Evolutionary conservation across 2,888 invertebrate genomes (phyloP).

Genomic region (Molorchus minor): DNA sequence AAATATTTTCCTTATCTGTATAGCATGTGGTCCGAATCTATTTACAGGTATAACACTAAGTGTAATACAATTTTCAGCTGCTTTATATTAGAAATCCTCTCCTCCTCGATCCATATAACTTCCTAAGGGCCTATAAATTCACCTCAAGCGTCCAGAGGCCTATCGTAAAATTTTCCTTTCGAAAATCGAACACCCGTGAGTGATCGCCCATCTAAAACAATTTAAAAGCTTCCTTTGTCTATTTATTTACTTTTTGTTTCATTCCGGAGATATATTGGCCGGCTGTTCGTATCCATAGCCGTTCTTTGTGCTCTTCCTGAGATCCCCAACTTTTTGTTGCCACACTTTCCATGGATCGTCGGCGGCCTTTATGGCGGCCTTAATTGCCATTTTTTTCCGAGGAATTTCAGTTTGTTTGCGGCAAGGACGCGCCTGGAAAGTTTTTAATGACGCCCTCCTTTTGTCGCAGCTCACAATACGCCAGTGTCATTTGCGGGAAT

Average conservation of each 20-base stretch:
- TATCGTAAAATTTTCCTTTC: not conserved
- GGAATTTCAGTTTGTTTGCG: not conserved
- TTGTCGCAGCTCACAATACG: not conserved
- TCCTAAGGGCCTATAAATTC: not conserved
- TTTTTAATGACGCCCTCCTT: slow-evolving; percentile 2
- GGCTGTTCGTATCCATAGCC: not conserved
- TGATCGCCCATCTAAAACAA: slow-evolving; percentile 2
- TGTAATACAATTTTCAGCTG: no score
- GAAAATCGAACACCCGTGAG: not conserved
- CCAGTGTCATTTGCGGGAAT: not conserved
- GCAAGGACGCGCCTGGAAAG: not conserved
- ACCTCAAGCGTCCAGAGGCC: not conserved
- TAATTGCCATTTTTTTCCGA: slow-evolving; percentile 78
- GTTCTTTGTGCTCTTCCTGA: not conserved
- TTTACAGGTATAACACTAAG: no score
- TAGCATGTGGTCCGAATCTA: no score
- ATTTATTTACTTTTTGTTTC: slow-evolving; percentile 3
- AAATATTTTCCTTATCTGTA: no score
- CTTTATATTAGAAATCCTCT: no score
- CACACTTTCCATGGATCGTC: slow-evolving; percentile 77
- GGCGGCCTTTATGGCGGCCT: slow-evolving; percentile 76
- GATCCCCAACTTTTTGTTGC: slow-evolving; percentile 82
- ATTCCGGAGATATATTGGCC: slow-evolving; percentile 3
- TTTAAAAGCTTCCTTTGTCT: not conserved
- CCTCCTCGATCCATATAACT: no score